phyloP scores from a whole-genome alignment of 2,113 vertebrate genomes.

The Melanotaenia duboulayi region DNA sequence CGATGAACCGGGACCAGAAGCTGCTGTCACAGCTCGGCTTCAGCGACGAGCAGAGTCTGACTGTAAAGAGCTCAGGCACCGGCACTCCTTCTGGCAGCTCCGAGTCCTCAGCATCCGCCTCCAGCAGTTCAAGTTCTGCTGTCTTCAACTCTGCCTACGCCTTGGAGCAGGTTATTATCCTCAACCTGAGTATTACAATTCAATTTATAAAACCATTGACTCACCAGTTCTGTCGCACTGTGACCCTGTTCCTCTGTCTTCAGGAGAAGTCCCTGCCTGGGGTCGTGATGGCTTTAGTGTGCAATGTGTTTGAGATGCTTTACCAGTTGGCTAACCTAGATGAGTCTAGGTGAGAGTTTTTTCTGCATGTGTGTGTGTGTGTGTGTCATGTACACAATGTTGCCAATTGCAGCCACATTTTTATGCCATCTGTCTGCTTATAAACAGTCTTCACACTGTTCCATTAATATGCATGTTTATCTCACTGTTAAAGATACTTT shows the following conservation, averaged over 20 bases:
- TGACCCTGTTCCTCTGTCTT: constrained; percentile 35
- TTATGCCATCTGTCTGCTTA: not conserved
- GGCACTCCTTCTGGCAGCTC: constrained; percentile 96
- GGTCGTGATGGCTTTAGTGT: constrained; percentile 98
- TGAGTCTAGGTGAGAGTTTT: constrained; percentile 88
- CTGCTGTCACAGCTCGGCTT: constrained; percentile 97
- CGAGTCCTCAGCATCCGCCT: constrained; percentile 91
- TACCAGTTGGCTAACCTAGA: constrained; percentile 98
- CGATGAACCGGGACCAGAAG: constrained; percentile 98
- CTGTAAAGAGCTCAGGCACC: constrained; percentile 95
- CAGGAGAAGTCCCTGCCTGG: constrained; percentile 98
- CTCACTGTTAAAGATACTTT: not conserved
- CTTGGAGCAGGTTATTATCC: constrained; percentile 88
- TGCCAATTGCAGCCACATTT: too few species aligned
- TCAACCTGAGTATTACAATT: not conserved
- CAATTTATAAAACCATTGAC: too few species aligned
- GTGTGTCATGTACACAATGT: too few species aligned
- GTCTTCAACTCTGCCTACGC: constrained; percentile 92
- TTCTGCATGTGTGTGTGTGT: too few species aligned
- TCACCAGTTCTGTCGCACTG: not conserved
- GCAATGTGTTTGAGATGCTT: constrained; percentile 99
- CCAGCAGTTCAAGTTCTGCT: constrained; percentile 89
- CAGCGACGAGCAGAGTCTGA: constrained; percentile 94
- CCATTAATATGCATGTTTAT: not conserved
- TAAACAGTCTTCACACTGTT: not conserved